These are phyloP conservation scores for Varanus komodoensis DNA, from an alignment of 2,113 vertebrate species.

Conservation along the genomic window DNA sequence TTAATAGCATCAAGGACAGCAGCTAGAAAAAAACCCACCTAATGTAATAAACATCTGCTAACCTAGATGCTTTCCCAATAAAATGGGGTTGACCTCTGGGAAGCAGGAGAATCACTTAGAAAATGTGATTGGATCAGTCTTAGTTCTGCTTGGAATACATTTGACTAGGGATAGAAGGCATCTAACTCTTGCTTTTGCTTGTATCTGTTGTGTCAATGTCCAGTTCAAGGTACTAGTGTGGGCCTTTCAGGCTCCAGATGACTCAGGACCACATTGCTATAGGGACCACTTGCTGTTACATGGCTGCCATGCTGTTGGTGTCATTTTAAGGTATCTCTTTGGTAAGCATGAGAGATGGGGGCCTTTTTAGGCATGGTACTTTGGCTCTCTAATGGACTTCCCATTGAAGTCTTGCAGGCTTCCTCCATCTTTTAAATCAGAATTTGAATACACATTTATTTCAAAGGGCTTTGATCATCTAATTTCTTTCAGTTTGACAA, in stretches of 20 bases:
- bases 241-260: background rate
- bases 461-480: background rate
- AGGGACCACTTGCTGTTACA: background rate
- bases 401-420: background rate
- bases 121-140: background rate
- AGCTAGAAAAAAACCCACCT: background rate
- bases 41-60: background rate
- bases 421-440: background rate
- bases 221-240: background rate
- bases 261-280: background rate
- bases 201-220: background rate
- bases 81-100: background rate
- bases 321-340: background rate
- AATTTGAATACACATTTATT: background rate
- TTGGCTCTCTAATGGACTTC: background rate
- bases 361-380: background rate
- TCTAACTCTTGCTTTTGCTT: background rate
- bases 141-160: background rate
- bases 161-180: background rate
- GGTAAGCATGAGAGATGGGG: background rate
- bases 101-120: background rate
- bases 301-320: background rate
- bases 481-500: background rate
- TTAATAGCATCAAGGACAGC: constrained; percentile 5
- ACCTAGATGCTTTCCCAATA: background rate